Evolutionary conservation across 1,140 invertebrate genomes (phyloP).

Genomic region (Hirudo medicinalis): DNA sequence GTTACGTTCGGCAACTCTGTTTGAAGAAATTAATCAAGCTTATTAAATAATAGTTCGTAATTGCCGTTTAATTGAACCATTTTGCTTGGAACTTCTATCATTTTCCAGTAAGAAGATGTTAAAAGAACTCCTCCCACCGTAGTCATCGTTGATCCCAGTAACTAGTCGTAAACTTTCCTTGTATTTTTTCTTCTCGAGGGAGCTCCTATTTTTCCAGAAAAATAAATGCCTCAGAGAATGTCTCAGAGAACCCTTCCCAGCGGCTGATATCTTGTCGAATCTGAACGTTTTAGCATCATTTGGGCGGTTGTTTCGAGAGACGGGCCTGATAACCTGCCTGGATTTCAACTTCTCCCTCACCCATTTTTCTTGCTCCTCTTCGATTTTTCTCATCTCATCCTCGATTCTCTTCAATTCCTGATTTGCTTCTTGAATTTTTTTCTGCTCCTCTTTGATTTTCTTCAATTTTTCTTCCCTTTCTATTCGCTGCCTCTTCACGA

Average conservation of each 20-base stretch:
- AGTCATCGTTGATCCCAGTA: too few relatives aligned
- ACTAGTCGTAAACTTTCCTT: too few relatives aligned
- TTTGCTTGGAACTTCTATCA: not conserved
- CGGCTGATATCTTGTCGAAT: not conserved
- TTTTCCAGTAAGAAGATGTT: not conserved
- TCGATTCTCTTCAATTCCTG: conserved; percentile 10
- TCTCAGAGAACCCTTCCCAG: not conserved
- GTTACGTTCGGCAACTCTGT: not conserved
- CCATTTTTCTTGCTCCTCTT: conserved; percentile 9
- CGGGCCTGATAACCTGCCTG: not conserved
- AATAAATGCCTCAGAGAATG: not conserved
- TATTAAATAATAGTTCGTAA: not conserved
- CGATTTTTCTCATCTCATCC: not conserved
- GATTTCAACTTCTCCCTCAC: not conserved
- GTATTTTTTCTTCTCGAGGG: not conserved
- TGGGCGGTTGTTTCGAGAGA: not conserved
- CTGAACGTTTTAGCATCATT: not conserved
- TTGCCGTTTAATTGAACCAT: not conserved
- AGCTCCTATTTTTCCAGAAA: not conserved
- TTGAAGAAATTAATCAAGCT: not conserved
- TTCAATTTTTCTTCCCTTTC: not conserved
- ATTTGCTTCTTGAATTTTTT: not conserved
- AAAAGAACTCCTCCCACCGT: too few relatives aligned
- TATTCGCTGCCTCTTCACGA: not conserved
- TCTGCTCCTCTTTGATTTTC: not conserved